Evolutionary conservation across 2,797 vertebrate genomes (phyloP), one percentile per base, ranked within the genome.

Genomic region (Melanogrammus aeglefinus): DNA sequence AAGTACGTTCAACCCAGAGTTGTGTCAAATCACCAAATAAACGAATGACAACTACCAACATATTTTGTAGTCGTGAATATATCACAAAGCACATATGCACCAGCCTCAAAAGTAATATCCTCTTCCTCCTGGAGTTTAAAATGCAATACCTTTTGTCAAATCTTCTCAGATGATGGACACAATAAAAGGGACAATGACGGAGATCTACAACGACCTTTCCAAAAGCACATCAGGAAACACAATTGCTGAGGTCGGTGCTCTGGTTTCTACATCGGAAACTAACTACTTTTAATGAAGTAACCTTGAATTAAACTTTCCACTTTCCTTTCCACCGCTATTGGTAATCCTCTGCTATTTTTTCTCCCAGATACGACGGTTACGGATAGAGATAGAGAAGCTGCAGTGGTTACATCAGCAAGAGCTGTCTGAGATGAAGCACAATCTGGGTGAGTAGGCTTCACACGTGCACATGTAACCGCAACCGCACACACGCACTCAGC

Each of bases 391-490:
- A 16, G 98, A 99, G 89, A 99, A 99, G 66, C 95, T 99, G 16
- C 97, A 99, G 80, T 99, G 98, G 98, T 88, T 99, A 71, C 97
- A 99, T 90, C 98, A 99, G 79, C 98, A 99, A 80, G 98, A 99
- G 78, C 92, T 99, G 38, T 96, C 97, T 0, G 98, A 99, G 91
- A 99, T 99, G 98, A 99, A 99, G 84, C 97, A 99, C 90, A 99
- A 99, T 83, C 85, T 98, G 41, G 98, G 98, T 98, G 90, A 6
- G 83, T 78, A 75, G 27, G 70, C 6, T 16, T 4, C 70, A 72
- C 27, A 72, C 18, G 6, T 7, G 7, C 57, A 24, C 57, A 63
- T 16, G 24, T 7, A 69, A 12, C 4, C 24, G 6, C 63, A 69
- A 5, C 57, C 66, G 10, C 27, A 57, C 51, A 21, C 51, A 57